Conservation (phyloP, 2,888 invertebrate species). For the Campoletis raptor region DNA sequence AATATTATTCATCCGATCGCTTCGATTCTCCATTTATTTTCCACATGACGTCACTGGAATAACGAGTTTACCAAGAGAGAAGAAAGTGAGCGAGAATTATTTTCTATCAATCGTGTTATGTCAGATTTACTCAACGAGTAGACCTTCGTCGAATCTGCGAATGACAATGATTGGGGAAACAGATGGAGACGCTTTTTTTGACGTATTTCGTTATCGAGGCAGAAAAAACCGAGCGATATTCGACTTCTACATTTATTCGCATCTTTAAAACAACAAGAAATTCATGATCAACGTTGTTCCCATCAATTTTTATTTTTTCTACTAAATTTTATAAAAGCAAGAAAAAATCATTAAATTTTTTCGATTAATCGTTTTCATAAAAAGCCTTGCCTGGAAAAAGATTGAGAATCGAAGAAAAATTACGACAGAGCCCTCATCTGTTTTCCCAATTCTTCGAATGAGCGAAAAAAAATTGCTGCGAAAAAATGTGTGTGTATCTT, state of each 20-base stretch:
- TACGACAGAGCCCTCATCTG: neutral
- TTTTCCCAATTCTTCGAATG: slow-evolving; percentile 25
- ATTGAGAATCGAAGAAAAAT: no score
- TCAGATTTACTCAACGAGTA: slow-evolving; percentile 11
- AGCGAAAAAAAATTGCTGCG: slow-evolving; percentile 34
- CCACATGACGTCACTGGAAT: slow-evolving; percentile 44
- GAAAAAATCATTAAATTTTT: neutral
- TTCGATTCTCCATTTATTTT: slow-evolving; percentile 8
- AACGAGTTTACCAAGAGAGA: slow-evolving; percentile 18
- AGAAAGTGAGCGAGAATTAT: slow-evolving; percentile 17
- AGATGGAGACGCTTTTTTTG: slow-evolving; percentile 13
- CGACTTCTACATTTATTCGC: neutral
- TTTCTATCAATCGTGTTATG: slow-evolving; percentile 25
- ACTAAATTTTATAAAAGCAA: no score
- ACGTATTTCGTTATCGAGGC: neutral
- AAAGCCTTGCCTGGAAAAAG: neutral
- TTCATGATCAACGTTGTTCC: neutral
- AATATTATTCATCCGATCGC: neutral
- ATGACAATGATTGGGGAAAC: slow-evolving; percentile 36
- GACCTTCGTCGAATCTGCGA: slow-evolving; percentile 33
- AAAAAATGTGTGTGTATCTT: slow-evolving; percentile 41
- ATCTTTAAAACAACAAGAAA: neutral
- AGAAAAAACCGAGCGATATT: neutral
- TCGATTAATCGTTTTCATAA: neutral
- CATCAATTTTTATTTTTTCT: no score